Evolutionary conservation across 2,113 vertebrate species (phyloP).

Genomic region (Capreolus pygargus): DNA sequence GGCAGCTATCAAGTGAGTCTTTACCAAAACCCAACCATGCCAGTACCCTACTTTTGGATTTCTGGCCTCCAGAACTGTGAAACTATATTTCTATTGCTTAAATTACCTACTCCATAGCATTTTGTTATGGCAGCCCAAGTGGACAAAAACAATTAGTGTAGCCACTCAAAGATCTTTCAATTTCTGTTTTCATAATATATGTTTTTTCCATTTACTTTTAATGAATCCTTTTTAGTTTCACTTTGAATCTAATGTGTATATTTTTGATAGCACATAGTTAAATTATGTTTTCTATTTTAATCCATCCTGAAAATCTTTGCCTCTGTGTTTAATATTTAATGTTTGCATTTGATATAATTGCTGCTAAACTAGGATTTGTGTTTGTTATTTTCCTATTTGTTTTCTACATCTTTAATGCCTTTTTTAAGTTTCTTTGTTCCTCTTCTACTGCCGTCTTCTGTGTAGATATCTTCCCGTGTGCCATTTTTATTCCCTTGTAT

Average conservation of each 20-base stretch:
- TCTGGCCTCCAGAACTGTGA: not conserved
- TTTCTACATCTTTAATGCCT: not conserved
- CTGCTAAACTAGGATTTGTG: not conserved
- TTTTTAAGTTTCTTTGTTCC: not conserved
- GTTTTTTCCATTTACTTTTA: not conserved
- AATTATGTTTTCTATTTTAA: not conserved
- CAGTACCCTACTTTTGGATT: not conserved
- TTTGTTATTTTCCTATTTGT: not conserved
- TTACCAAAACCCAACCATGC: not conserved
- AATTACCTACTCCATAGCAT: not conserved
- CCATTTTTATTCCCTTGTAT: not conserved
- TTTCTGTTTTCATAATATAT: not conserved
- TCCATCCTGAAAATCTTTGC: not conserved
- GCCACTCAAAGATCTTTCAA: not conserved
- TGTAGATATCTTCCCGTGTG: not conserved
- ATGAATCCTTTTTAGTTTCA: not conserved
- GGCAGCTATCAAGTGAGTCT: not conserved
- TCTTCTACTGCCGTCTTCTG: not conserved
- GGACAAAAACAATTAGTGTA: not conserved
- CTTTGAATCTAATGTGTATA: not conserved
- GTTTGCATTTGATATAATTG: not conserved
- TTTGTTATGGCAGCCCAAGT: not conserved
- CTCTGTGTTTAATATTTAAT: not conserved
- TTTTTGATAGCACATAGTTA: not conserved
- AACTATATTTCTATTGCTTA: not conserved